Evolutionary conservation across 2,888 invertebrate genomes (phyloP), one percentile per base, ranked within the genome.

Genomic region (Lycia hirtaria): DNA sequence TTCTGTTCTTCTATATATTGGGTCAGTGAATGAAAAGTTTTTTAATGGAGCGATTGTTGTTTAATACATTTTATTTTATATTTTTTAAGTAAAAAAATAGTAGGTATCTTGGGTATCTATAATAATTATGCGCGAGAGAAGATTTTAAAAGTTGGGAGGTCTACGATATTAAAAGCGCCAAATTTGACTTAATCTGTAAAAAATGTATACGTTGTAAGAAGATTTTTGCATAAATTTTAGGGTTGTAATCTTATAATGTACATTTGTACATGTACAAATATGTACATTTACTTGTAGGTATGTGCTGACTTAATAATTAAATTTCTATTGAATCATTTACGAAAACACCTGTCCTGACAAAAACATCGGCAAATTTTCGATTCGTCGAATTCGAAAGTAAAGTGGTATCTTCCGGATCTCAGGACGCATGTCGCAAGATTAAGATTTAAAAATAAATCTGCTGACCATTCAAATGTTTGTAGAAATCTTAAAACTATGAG

Each of bases 401-500:
- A 45, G 32, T 45, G 45, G 9, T 15, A 28, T 28, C 38, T 38
- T 49, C 38, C 38, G 49, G 49, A 47, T 37, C 43, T 35, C 48
- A 38, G 38, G 32, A 65, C 35, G 41, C 37, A 56, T 58, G 59
- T 62, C 26, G 35, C 2, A 9, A 37, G 14, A 60, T 62, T 64
- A 59, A 65, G 4, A 66, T 66, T 67, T 57, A 53, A 26, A n/a
- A 22, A 62, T 51, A 68, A 72, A 76, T 75, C 71, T 78, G 71
- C 62, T 71, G 71, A 70, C 77, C 78, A 66, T 60, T 61, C 54
- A 64, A 62, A 52, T 64, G 64, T 67, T 68, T 69, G 68, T 68
- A 67, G 53, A 67, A 72, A 74, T 68, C 67, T 49, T 68, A 73
- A 73, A 71, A 69, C 72, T 70, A 43, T 41, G 61, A 67, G 64